These are phyloP conservation scores for Clarias pachynema DNA, from an alignment of 2,797 vertebrate species.

Conservation along the genomic window DNA sequence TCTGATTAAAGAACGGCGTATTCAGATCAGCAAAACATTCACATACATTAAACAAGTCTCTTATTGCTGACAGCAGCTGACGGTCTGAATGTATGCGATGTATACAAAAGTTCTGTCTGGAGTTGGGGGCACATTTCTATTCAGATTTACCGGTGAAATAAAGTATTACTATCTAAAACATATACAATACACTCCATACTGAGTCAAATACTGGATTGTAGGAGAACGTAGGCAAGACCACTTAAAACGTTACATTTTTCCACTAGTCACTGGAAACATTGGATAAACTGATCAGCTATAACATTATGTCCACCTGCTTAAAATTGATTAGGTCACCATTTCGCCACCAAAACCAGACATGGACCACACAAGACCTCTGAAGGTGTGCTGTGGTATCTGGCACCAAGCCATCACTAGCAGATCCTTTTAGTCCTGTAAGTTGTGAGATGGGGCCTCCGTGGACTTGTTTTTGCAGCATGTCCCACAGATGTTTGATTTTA, in stretches of 20 bases:
- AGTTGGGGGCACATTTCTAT: conserved; percentile 61
- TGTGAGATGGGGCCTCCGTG: too few relatives aligned
- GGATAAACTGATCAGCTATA: too few relatives aligned
- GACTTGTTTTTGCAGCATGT: too few relatives aligned
- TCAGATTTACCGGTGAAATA: conserved; percentile 60
- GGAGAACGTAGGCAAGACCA: conserved; percentile 33
- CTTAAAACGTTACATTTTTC: neutral
- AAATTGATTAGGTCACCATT: too few relatives aligned
- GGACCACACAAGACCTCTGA: too few relatives aligned
- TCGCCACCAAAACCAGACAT: too few relatives aligned
- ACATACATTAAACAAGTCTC: conserved; percentile 72
- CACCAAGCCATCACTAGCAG: too few relatives aligned
- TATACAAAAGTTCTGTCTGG: conserved; percentile 40
- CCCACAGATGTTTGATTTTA: too few relatives aligned
- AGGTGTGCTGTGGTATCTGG: too few relatives aligned
- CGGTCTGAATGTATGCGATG: conserved; percentile 51
- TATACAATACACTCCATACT: conserved; percentile 54
- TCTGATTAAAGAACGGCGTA: conserved; percentile 68
- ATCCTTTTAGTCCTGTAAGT: too few relatives aligned
- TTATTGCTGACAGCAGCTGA: conserved; percentile 65
- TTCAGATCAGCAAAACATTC: conserved; percentile 71
- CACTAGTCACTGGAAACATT: neutral
- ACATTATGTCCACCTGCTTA: too few relatives aligned
- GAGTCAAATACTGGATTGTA: conserved; percentile 49
- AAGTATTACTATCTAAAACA: conserved; percentile 64